These are phyloP conservation scores for Coelopa pilipes DNA, from an alignment of 2,888 invertebrate genomes.

Conservation along the genomic window DNA sequence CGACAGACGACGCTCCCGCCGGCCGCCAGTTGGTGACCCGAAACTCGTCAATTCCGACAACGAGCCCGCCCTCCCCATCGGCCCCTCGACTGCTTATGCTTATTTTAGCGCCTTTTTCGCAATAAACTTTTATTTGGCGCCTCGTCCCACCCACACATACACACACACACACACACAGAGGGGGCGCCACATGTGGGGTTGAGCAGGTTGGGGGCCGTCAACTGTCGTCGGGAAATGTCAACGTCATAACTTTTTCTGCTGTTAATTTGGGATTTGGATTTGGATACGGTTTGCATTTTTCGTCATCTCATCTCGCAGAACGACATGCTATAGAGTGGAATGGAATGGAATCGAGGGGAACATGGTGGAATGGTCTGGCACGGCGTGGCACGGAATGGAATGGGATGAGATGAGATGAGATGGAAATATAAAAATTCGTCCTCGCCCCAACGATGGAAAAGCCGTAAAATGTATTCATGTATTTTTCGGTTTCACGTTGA, in stretches of 20 bases:
- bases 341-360: too few species aligned
- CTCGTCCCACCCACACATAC: too few species aligned
- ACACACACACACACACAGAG: too few species aligned
- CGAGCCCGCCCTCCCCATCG: neutral
- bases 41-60: slow-evolving; percentile 14
- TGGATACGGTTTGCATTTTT: slow-evolving; percentile 22
- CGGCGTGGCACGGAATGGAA: too few species aligned
- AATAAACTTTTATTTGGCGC: neutral
- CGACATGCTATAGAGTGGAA: too few species aligned
- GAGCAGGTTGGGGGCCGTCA: neutral
- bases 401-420: too few species aligned
- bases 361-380: too few species aligned
- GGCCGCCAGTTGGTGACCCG: neutral
- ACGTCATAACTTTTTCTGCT: slow-evolving; percentile 28
- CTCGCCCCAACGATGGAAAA: slow-evolving; percentile 13
- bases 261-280: slow-evolving; percentile 30
- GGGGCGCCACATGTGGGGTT: neutral
- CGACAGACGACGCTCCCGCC: neutral
- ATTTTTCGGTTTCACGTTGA: neutral
- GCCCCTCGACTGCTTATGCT: neutral
- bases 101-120: slow-evolving; percentile 23
- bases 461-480: slow-evolving; percentile 24
- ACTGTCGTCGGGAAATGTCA: slow-evolving; percentile 27
- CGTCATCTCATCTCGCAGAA: slow-evolving; percentile 13
- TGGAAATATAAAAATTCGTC: neutral